Percentiles rank a stretch among this genome's conserved stretches.
Evolutionary conservation across 1,140 invertebrate genomes (phyloP).

Genomic region (Eurosta solidaginis): DNA sequence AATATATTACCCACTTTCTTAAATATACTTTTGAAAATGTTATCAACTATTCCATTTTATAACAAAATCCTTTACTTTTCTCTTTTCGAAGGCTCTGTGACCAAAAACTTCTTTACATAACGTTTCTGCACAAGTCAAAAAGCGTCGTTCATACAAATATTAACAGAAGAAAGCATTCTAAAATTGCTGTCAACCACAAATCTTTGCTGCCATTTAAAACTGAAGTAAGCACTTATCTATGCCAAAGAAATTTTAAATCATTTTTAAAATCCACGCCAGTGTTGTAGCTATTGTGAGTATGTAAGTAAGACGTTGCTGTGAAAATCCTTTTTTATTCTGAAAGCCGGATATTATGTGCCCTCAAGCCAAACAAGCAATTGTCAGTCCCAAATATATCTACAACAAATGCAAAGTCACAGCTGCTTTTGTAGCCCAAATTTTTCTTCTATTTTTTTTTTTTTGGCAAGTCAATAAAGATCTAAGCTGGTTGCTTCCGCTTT

Average conservation of each 20-base stretch:
- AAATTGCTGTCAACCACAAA: slow-evolving; percentile 22
- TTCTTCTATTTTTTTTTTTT: no score
- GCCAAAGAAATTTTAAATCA: neutral
- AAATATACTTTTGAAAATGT: no score
- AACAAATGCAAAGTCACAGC: neutral
- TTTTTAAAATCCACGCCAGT: neutral
- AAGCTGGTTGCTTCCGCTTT: no score
- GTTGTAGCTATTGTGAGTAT: neutral
- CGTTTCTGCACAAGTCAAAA: neutral
- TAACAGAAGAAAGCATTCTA: neutral
- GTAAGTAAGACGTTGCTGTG: neutral
- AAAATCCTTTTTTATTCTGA: neutral
- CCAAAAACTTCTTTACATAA: no score
- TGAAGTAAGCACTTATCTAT: neutral
- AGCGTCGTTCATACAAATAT: neutral
- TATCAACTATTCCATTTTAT: no score
- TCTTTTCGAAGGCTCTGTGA: no score
- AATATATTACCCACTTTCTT: no score
- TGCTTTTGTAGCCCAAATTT: no score
- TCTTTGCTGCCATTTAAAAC: neutral
- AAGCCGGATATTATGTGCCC: neutral
- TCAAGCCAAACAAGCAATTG: neutral
- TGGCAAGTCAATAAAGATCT: no score
- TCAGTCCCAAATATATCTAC: neutral
- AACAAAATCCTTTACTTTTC: no score